These are phyloP conservation scores for Sebastes kiyomatsui DNA, from an alignment of 2,797 vertebrate species.

Conservation along the genomic window DNA sequence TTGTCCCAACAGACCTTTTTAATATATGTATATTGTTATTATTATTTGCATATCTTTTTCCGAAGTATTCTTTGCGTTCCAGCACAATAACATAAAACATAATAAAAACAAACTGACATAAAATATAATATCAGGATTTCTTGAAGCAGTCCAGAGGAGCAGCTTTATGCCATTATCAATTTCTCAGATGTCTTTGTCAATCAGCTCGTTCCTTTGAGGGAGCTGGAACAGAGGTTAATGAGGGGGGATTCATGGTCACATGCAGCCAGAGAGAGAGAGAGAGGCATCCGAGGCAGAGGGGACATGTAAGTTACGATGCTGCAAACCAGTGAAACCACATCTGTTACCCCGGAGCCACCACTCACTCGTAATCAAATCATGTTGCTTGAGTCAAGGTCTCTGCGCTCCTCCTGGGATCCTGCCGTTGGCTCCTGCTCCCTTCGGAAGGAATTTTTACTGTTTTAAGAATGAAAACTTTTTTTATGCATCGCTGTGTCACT, in stretches of 20 bases:
- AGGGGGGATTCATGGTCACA: conserved; percentile 41
- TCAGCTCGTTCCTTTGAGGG: conserved; percentile 43
- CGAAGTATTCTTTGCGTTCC: conserved; percentile 13
- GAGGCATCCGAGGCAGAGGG: conserved; percentile 4
- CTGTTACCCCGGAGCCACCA: conserved; percentile 19
- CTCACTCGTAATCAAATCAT: conserved; percentile 31
- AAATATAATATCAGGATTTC: conserved; percentile 6
- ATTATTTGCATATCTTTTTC: neutral
- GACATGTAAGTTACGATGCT: conserved; percentile 24
- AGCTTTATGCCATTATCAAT: conserved; percentile 34
- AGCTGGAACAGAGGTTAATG: conserved; percentile 37
- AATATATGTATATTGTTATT: neutral
- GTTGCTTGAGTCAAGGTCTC: conserved; percentile 36
- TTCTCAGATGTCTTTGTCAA: conserved; percentile 50
- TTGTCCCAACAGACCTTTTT: conserved; percentile 1
- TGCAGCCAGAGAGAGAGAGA: conserved; percentile 8
- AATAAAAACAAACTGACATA: neutral
- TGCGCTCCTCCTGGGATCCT: neutral
- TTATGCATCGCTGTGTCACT: neutral
- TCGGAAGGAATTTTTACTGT: neutral
- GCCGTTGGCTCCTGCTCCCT: neutral
- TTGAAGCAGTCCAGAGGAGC: conserved; percentile 49
- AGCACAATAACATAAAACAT: neutral
- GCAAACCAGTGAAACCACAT: conserved; percentile 56
- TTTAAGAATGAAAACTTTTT: conserved; percentile 22